Evolutionary conservation across 2,797 vertebrate genomes (phyloP), one percentile per base, ranked within the genome.

Genomic region (Champsocephalus gunnari): DNA sequence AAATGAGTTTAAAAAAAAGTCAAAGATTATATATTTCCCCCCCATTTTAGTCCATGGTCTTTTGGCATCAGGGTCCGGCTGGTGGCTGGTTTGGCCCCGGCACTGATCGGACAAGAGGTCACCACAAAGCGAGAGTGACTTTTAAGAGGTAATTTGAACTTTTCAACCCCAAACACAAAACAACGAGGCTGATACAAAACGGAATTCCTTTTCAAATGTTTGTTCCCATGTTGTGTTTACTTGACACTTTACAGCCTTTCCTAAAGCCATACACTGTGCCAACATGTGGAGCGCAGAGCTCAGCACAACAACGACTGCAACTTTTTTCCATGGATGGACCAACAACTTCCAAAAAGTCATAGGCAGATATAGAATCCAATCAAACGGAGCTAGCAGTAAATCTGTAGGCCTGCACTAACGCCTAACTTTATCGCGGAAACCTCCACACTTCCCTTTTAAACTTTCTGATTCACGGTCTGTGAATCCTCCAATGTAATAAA

Each of bases 181-280:
- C 84, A 77, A 81, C 78, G 53, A 64, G 68, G 69, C 84, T 84
- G 90, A 92, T 88, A 93, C 87, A 93, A 95, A 94, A 87, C 89
- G 92, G 93, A 95, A 96, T 93, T 93, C 92, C 91, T 90, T 88
- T 89, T 83, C 77, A 83, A 55, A 85, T 54, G 87, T 93, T 95
- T 91, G 88, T 89, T 83, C 92, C 79, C 81, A 72, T 90, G 71
- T 89, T 79, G 78, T 92, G 85, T 96, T 96, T 95, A 95, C 94
- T 84, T 80, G 87, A 75, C 90, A 87, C 71, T 78, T 90, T 91
- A 89, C 88, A 83, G 90, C 83, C 89, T 82, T 79, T 80, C 83
- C 88, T 92, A 87, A 91, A 93, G 89, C 91, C 90, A 63, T 57
- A 34, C 73, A 81, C 72, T 77, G 66, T 85, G 84, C 75, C 82